Evolutionary conservation across 1,140 invertebrate species (phyloP), one percentile per base, ranked within the genome.

Genomic region (Riptortus pedestris): DNA sequence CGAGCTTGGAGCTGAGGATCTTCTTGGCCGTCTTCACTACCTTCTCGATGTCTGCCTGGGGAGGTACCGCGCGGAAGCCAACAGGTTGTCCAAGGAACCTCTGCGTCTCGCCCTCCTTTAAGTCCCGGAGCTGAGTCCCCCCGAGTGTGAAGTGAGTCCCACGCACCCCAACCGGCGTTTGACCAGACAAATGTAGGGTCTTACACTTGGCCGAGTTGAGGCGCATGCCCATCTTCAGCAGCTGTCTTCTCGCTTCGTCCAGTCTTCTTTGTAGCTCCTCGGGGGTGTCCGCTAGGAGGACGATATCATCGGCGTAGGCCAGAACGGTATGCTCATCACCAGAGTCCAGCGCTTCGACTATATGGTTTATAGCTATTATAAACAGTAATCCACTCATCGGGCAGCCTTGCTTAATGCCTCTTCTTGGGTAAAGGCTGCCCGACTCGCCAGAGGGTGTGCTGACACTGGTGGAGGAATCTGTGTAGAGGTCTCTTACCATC

Each of bases 391-490:
- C 71, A 48, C 72, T 74, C 2, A 76, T 45, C 0, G 74, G 73
- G 63, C 74, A 75, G 5, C 76, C 75, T 65, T 78, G 75, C 12
- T 69, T 68, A 0, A 78, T 72, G 20, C 73, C 71, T 0, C 74
- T 18, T 0, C 38, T 26, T 9, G 76, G 64, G 2, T 26, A 26
- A 27, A 76, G 71, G 0, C 68, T 67, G 3, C 71, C 66, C 0
- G 74, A 71, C 24, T 68, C 61, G 2, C 45, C 63, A 11, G 14
- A 11, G 22, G 16, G 16, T 16, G 28, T 24, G 18, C 55, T 14
- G 28, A 60, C 20, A 33, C 28, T 11, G 7, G 63, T 60, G 18
- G 22, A 43, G 16, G 38, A 11, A 5, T 47, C 33, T 29, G 22
- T 16, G 38, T 60, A 60, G 24, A 71, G 58, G 38, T 71, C 65